Conservation (phyloP, 2,113 vertebrate genomes). For the Limnothrissa miodon region DNA sequence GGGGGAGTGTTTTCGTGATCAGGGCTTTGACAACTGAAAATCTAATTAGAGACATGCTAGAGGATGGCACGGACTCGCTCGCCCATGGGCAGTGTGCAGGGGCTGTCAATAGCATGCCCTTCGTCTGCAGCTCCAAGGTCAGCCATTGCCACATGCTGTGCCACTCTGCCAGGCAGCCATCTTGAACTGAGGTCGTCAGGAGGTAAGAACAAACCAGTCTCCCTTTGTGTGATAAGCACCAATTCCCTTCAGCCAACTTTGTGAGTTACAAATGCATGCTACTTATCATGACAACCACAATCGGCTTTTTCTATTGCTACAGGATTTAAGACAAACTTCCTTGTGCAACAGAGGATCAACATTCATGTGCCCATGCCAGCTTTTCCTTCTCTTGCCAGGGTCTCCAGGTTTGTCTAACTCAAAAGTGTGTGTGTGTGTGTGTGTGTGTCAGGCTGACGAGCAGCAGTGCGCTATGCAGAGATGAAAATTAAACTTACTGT, state of each 20-base stretch:
- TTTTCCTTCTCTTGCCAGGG: neutral
- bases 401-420: neutral
- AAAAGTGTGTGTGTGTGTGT: neutral
- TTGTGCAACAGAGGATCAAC: neutral
- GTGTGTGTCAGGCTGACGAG: neutral
- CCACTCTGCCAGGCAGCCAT: neutral
- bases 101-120: conserved; percentile 39
- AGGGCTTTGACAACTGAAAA: conserved; percentile 46
- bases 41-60: conserved; percentile 32
- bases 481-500: conserved; percentile 4
- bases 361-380: neutral
- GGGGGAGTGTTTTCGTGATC: conserved; percentile 34
- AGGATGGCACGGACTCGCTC: conserved; percentile 27
- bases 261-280: neutral
- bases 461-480: neutral
- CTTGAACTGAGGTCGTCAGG: neutral
- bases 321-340: neutral
- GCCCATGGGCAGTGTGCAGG: conserved; percentile 40
- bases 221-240: neutral
- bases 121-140: conserved; percentile 35
- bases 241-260: neutral
- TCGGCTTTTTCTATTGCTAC: neutral
- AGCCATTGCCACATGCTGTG: neutral
- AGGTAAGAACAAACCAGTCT: neutral
- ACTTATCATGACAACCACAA: neutral